Base-by-base conservation (phyloP, 1,140 invertebrate species). In the Acyrthosiphon pisum region DNA sequence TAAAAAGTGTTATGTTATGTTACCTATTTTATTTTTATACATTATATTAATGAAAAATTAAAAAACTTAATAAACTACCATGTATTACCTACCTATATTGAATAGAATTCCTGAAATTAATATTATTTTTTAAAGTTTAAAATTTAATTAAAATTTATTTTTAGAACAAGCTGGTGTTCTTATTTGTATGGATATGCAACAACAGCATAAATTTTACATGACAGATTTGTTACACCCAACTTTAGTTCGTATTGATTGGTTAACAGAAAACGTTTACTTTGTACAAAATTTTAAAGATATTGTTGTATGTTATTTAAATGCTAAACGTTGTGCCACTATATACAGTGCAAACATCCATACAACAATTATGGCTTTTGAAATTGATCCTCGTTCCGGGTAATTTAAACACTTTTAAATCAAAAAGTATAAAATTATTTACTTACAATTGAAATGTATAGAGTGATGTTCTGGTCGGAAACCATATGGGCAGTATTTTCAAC, bases 391-490 rank as follows among this genome's bases (percentile, higher is more conserved):
- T 50, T 91, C 93, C 14, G 94, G 94, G 94, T 95, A 94, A 93
- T 46, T 53, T 53, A 50, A 48, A 44, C 68, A 22, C n/a, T 53
- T 41, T 56, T 22, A 86, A 41, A 86, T 93, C 9, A 22, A 35
- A 26, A n/a, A 48, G 14, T 88, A 46, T 4, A 0, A 53, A 56
- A 35, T 60, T 68, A 46, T 81, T 60, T 83, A 46, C 0, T 53
- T 76, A 22, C 22, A n/a, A 76, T 76, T 87, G 3, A 93, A 41
- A 90, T 93, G 94, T 95, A 91, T 94, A 97, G 97, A 11, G 95
- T 96, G 87, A 97, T 99, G 96, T 98, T 97, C 95, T 99, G 98
- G 98, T 97, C 97, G 3, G 98, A 98, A 95, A 98, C 97, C 97
- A 97, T 97, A 23, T 94, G 95, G 23, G 95, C 96, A 46, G 96